A percentile compares a stretch with the other conserved stretches of the same genome.
phyloP scores from a whole-genome alignment of 2,113 vertebrate genomes.

The Macquaria australasica region DNA sequence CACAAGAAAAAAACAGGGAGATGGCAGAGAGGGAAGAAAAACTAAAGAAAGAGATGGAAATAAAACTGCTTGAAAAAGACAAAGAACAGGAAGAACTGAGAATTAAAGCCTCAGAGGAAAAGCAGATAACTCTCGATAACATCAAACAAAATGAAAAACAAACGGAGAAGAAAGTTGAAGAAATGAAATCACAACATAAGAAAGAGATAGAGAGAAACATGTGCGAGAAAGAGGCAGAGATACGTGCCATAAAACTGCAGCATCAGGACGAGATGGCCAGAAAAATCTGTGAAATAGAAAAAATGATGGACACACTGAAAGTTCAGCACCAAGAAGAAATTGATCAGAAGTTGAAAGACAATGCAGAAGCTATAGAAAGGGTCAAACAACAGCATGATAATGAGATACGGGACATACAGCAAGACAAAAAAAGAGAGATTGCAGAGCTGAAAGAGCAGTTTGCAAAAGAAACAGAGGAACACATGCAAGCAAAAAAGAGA shows the following conservation, averaged over 20 bases:
- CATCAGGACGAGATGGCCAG: constrained; percentile 45
- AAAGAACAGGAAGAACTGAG: constrained; percentile 54
- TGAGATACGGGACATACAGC: constrained; percentile 25
- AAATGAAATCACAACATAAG: constrained; percentile 41
- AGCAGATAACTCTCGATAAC: not conserved
- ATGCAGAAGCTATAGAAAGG: constrained; percentile 27
- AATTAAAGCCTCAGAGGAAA: constrained; percentile 40
- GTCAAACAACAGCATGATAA: constrained; percentile 19
- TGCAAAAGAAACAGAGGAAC: constrained; percentile 47
- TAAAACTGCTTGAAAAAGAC: constrained; percentile 55
- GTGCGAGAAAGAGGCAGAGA: constrained; percentile 25
- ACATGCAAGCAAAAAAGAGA: constrained; percentile 36
- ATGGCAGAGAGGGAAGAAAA: constrained; percentile 43
- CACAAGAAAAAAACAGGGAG: constrained; percentile 32
- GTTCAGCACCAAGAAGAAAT: constrained; percentile 46
- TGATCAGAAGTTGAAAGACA: constrained; percentile 51
- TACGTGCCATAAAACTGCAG: constrained; percentile 16
- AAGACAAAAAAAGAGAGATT: constrained; percentile 49
- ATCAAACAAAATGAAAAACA: constrained; percentile 24
- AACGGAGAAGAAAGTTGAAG: constrained; percentile 39
- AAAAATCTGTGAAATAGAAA: constrained; percentile 22
- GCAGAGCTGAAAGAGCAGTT: constrained; percentile 38
- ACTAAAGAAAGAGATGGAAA: constrained; percentile 46
- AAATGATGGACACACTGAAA: constrained; percentile 2
- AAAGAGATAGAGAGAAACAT: constrained; percentile 41